phyloP scores from a whole-genome alignment of 2,113 vertebrate species.

The Pycnonotus jocosus region DNA sequence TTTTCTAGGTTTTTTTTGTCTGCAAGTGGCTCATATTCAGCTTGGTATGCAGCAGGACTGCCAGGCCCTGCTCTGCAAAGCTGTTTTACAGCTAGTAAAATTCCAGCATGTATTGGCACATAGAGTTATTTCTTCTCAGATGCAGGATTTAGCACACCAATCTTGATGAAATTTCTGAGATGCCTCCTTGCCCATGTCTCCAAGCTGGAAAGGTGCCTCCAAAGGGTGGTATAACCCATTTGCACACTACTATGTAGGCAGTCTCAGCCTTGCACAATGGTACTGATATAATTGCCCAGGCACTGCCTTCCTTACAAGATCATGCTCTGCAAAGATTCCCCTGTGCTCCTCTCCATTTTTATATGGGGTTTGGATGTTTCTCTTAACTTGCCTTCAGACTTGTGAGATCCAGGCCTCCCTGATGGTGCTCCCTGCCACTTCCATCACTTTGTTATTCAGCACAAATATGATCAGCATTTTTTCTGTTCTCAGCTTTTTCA shows the following conservation, averaged over 20 bases:
- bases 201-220: background rate
- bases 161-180: background rate
- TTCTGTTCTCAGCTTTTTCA: background rate
- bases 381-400: background rate
- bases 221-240: background rate
- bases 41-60: background rate
- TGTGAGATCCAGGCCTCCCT: background rate
- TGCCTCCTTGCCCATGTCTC: background rate
- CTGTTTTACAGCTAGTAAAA: background rate
- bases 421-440: background rate
- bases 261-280: background rate
- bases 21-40: background rate
- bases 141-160: background rate
- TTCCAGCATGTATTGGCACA: background rate
- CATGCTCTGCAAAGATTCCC: background rate
- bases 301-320: background rate
- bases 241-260: background rate
- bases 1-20: background rate
- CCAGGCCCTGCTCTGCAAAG: background rate
- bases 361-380: background rate
- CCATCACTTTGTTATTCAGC: background rate
- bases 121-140: background rate
- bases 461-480: background rate
- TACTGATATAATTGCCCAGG: background rate
- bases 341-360: background rate